Evolutionary conservation across 2,113 vertebrate species (phyloP), one percentile per base, ranked within the genome.

Genomic region (Steatornis caripensis): DNA sequence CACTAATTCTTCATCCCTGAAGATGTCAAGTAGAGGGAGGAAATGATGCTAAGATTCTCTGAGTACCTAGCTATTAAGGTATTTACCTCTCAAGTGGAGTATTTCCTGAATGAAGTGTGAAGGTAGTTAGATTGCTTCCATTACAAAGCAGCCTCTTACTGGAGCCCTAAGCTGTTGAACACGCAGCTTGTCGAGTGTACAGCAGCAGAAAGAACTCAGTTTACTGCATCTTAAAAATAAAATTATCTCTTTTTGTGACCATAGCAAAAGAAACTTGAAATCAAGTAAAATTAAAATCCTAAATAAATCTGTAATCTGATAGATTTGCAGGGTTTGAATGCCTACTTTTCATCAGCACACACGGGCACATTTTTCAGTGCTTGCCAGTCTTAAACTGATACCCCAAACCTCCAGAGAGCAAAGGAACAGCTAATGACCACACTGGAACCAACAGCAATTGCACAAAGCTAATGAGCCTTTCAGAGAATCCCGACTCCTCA

Each of bases 81-180:
- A 26, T 95, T 92, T 93, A 69, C 87, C 85, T 77, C 83, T 39
- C 26, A 89, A 97, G 92, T 61, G 75, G 83, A 71, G 76, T 54
- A 62, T 97, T 97, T 97, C 97, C 95, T 87, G 91, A 45, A 82
- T 54, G 87, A 96, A 71, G 95, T 90, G 89, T 62, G 84, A 93
- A 84, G 62, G 53, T 8, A 24, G 10, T 39, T 36, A 46, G 41
- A 46, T 80, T 61, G 48, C 90, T 68, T 15, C 87, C 37, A n/a
- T 51, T 3, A 95, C 91, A 96, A 95, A 96, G 87, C 90, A 34
- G 82, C 37, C 90, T 92, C 94, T 96, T 8, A 93, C 72, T 16
- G 37, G 21, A 77, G 71, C 43, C 55, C 69, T 29, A 11, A 62
- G 32, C 58, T 77, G 64, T 19, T 55, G 69, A 68, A 82, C 80